Evolutionary conservation across 2,113 vertebrate genomes (phyloP), one percentile per base, ranked within the genome.

Genomic region (Oxygymnocypris stewartii): DNA sequence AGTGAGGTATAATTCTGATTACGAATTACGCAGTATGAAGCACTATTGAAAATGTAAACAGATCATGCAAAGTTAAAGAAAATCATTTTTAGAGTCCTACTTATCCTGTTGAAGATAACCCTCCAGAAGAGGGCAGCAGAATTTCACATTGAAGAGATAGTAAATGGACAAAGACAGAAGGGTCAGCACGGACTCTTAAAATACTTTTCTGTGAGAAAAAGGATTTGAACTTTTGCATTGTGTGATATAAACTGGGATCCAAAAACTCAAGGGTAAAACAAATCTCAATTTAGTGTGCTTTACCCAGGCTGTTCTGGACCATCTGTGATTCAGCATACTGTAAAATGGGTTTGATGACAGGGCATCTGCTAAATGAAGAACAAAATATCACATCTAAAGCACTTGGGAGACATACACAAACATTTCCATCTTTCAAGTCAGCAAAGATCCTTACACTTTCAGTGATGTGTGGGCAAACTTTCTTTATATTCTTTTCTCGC

Each of bases 121-220:
- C 12, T 25, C 82, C 82, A 74, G 12, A 74, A 84, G 69, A 84
- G 47, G 82, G 82, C 31, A 74, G 47, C 69, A 84, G 10, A 51
- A 83, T 83, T 49, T 37, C 28, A 67, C 23, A 12, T 23, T 23
- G 28, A 31, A 37, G 28, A 23, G 25, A 49, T 5, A 20, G 37
- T 18, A 11, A n/a, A 63, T n/a, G 6, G 37, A 63, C 7, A 42
- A 28, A 63, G 25, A 28, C 31, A 37, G 5, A 6, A 5, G 47
- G 74, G 67, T 37, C 67, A 71, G 4, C 16, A 71, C 67, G 23
- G 69, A 23, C 69, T 37, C 28, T 37, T 20, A 20, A 69, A 37
- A 59, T 59, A 59, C 31, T 37, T 71, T 71, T 20, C 67, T 71
- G 14, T 9, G n/a, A 9, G n/a, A 31, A 2, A 13, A 31, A 14